These are phyloP conservation scores for Forbesichthys papilliferus DNA, from an alignment of 2,113 vertebrate species.

Conservation along the genomic window DNA sequence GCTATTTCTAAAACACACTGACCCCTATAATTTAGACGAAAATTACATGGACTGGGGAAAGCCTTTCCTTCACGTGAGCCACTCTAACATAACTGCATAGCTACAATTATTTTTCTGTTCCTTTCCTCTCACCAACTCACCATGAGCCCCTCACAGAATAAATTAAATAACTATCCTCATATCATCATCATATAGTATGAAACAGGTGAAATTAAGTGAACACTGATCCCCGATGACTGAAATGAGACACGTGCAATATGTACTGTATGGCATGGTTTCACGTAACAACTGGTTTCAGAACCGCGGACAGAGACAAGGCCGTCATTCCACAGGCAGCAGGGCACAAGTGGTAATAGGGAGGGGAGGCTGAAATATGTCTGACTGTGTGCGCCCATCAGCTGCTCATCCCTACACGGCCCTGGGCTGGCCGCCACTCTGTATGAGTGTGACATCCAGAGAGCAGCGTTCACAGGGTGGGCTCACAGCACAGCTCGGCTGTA, in stretches of 20 bases:
- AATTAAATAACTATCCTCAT: too few species aligned
- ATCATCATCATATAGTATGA: too few species aligned
- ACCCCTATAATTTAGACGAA: slow-evolving; percentile 29
- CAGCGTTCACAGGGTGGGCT: slow-evolving; percentile 8
- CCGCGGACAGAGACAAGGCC: too few species aligned
- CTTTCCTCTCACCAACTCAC: background rate
- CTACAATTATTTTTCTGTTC: slow-evolving; percentile 11
- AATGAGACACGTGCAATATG: too few species aligned
- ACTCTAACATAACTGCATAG: slow-evolving; percentile 17
- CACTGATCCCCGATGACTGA: too few species aligned
- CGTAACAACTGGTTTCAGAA: too few species aligned
- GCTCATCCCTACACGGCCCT: slow-evolving; percentile 1
- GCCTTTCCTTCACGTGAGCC: background rate
- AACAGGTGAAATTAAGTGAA: too few species aligned
- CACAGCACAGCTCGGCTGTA: background rate
- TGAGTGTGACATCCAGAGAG: slow-evolving; percentile 15
- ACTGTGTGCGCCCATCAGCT: slow-evolving; percentile 22
- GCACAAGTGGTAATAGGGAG: too few species aligned
- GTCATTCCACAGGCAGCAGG: too few species aligned
- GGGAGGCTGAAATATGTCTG: background rate
- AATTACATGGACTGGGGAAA: slow-evolving; percentile 18
- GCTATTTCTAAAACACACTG: slow-evolving; percentile 26
- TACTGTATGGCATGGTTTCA: too few species aligned
- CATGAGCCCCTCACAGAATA: too few species aligned
- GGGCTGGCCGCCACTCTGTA: slow-evolving; percentile 51